Conservation (phyloP, 2,797 vertebrate genomes). For the Typhlichthys subterraneus region DNA sequence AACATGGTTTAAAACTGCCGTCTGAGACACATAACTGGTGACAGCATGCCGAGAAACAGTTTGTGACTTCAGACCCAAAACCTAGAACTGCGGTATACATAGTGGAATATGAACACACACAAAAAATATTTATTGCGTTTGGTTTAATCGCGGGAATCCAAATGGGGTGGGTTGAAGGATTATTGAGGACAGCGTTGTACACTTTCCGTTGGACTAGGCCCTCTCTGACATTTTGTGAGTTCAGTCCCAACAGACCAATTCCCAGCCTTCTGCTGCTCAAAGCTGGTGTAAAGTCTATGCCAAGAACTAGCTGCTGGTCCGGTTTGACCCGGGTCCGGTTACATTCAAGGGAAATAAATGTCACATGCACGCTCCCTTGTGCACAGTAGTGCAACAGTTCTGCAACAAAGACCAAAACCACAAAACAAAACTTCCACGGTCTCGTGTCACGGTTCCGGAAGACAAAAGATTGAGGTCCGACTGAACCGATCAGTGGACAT, state of each 20-base stretch:
- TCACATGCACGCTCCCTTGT: neutral
- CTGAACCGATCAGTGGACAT: too few species aligned
- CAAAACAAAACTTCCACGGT: too few species aligned
- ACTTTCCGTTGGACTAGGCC: too few species aligned
- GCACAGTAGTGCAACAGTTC: neutral
- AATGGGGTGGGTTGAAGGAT: neutral
- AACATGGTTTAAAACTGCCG: conserved; percentile 56
- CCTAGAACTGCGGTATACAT: neutral
- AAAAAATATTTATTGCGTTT: neutral
- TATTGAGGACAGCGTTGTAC: too few species aligned
- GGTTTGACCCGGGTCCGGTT: neutral
- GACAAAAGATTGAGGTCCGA: too few species aligned
- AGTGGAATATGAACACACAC: neutral
- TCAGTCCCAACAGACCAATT: too few species aligned
- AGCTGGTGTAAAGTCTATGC: neutral
- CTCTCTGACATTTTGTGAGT: too few species aligned
- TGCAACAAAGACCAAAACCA: too few species aligned
- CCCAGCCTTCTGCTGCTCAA: neutral
- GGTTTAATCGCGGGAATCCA: neutral
- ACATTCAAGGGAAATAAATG: neutral
- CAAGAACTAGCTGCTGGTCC: neutral
- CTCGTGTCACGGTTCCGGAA: too few species aligned
- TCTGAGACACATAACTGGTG: conserved; percentile 45
- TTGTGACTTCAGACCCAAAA: neutral
- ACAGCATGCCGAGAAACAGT: conserved; percentile 22